Base-by-base conservation (phyloP, 2,113 vertebrate species). In the Oncorhynchus tshawytscha region DNA sequence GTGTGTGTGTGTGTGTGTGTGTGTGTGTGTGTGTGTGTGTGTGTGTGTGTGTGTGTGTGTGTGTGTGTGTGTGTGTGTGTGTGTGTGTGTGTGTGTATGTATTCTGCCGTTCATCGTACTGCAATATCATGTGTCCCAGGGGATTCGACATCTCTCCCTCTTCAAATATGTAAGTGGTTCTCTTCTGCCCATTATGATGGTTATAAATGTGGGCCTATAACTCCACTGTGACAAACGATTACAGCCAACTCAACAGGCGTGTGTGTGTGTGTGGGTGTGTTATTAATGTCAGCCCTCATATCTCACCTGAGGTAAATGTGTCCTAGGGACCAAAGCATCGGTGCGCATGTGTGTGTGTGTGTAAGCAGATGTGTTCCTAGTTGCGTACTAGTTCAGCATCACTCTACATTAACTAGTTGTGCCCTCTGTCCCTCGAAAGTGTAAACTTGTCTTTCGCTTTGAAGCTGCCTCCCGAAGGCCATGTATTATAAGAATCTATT, bases 391-490 rank as follows among this genome's bases (percentile, higher is more conserved):
- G 8, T 11, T 45, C 27, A 16, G 27, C 24, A 67, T 67, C 25
- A 67, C 12, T 67, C 39, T 45, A 45, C 8, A 45, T 29, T 29
- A 25, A 67, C 13, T 18, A 67, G 16, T 67, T 31, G 65, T 67
- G 29, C 25, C 24, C 27, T 11, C 25, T 22, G 16, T 84, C 81
- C 72, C 82, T 8, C 7, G 7, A 16, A 29, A 16, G 80, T 75
- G 60, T 72, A 81, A 82, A 67, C 69, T 83, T 67, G 82, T 68
- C 3, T 27, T 71, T 70, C 34, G 69, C 86, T 90, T 89, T 86
- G 83, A 88, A 87, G 82, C 72, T 22, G 15, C 31, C 84, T 89
- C 85, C 57, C 84, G 89, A 90, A 89, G 83, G 62, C 74, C 54
- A 1, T 62, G n/a, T 29, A 83, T 45, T 45, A 45, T 45, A 12